Base-by-base conservation (phyloP, 2,888 invertebrate genomes). In the Panzeria rudis region DNA sequence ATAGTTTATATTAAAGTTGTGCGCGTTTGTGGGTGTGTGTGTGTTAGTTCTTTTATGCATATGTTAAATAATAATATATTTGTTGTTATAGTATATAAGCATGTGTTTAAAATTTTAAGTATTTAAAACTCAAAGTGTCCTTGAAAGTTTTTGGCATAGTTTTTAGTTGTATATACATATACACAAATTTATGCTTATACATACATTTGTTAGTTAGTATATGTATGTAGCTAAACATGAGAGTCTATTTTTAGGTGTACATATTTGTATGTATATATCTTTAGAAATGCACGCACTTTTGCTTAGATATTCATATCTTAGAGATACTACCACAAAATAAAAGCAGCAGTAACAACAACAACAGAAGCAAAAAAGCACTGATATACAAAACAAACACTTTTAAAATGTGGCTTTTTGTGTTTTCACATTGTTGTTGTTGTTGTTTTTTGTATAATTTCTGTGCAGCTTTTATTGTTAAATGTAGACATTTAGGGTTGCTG, bases 91-190 rank as follows among this genome's bases (percentile, higher is more conserved):
- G 52, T 64, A 79, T 44, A 44, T 73, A 81, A 47, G 54, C 75
- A 81, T 69, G 52, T 75, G 62, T 69, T 64, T 62, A 35, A 68
- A 75, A 54, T 68, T 69, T 82, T 59, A 85, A 86, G 85, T 82
- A 79, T 85, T 85, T 85, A 85, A 85, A 84, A 86, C 83, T 75
- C 85, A 87, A 86, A 87, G 89, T 92, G 92, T 92, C 91, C 91
- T 92, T 92, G 91, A 92, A 92, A 92, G 91, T 92, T 92, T 91
- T 92, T 92, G 92, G 91, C 91, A 92, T 91, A 92, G 92, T 92
- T 92, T 91, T 87, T 64, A 81, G 87, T 87, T 87, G 35, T 76
- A 44, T 29, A 47, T 11, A 71, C 47, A 6, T 13, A 62, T 4
- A 17, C 9, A 23, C 9, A 61, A 2, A 61, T 9, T 35, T 50